Percentiles rank a stretch among this genome's conserved stretches.
phyloP scores from a whole-genome alignment of 1,140 invertebrate genomes.

The Ephestia elutella region DNA sequence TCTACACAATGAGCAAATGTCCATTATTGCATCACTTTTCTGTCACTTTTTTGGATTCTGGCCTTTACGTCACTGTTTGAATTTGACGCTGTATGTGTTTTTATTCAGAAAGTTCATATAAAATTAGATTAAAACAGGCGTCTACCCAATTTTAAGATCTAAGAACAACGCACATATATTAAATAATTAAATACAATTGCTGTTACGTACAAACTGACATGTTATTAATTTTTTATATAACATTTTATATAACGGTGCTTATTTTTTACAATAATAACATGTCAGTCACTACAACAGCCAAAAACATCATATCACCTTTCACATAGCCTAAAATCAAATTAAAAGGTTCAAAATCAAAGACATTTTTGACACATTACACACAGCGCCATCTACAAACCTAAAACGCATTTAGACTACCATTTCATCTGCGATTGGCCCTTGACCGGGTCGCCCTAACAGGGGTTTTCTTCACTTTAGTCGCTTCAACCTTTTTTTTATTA shows the following conservation, averaged over 20 bases:
- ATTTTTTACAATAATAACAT: neutral
- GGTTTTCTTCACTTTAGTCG: slow-evolving; percentile 27
- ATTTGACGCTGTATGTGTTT: neutral
- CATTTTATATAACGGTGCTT: too few species aligned
- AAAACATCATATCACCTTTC: too few species aligned
- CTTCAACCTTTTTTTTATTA: neutral
- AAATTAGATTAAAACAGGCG: too few species aligned
- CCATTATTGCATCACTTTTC: slow-evolving; percentile 51
- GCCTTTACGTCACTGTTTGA: neutral
- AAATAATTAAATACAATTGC: too few species aligned
- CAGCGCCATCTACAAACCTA: neutral
- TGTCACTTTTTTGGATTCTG: slow-evolving; percentile 24
- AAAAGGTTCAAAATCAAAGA: too few species aligned
- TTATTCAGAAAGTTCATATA: too few species aligned
- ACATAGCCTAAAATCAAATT: too few species aligned
- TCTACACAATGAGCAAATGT: slow-evolving; percentile 57
- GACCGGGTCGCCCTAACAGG: slow-evolving; percentile 36
- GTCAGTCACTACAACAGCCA: neutral
- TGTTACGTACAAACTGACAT: neutral
- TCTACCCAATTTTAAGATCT: too few species aligned
- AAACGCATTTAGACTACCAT: neutral
- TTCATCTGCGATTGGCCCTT: slow-evolving; percentile 52
- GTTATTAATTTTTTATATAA: too few species aligned
- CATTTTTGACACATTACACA: neutral
- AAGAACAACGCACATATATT: too few species aligned